phyloP scores from a whole-genome alignment of 1,140 invertebrate genomes.

The Amyelois transitella region DNA sequence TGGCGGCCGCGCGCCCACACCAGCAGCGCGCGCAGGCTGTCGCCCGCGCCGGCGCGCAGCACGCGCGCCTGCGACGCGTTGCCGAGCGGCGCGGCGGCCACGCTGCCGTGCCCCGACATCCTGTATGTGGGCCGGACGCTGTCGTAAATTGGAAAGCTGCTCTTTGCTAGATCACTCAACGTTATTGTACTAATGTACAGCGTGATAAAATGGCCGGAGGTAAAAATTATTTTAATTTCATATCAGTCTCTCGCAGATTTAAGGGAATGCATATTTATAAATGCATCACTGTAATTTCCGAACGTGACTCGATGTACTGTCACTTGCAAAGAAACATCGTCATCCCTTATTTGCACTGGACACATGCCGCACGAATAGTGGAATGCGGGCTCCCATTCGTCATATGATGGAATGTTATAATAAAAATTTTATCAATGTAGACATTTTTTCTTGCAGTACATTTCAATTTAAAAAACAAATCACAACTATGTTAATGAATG shows the following conservation, averaged over 20 bases:
- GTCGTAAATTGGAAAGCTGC: background rate
- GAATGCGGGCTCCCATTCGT: background rate
- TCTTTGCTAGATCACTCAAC: background rate
- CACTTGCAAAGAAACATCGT: too few relatives aligned
- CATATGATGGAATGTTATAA: slow-evolving; percentile 1
- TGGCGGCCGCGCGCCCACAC: slow-evolving; percentile 38
- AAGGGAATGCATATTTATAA: too few relatives aligned
- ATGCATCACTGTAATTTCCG: too few relatives aligned
- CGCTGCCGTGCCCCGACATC: slow-evolving; percentile 78
- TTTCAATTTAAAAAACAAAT: too few relatives aligned
- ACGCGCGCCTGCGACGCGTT: slow-evolving; percentile 76
- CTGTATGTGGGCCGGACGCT: slow-evolving; percentile 45
- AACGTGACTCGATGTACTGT: too few relatives aligned
- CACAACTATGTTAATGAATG: too few relatives aligned
- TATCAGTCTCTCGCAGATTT: too few relatives aligned
- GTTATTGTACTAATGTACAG: too few relatives aligned
- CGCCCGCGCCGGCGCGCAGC: slow-evolving; percentile 77
- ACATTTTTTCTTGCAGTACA: too few relatives aligned
- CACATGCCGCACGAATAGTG: background rate
- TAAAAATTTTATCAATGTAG: background rate
- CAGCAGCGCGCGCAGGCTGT: slow-evolving; percentile 70
- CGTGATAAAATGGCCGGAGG: too few relatives aligned
- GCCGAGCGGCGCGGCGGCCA: slow-evolving; percentile 77
- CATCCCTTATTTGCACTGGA: background rate
- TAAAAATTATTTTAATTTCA: too few relatives aligned